These are phyloP conservation scores for Euwallacea similis DNA, from an alignment of 1,140 invertebrate species.

Conservation along the genomic window DNA sequence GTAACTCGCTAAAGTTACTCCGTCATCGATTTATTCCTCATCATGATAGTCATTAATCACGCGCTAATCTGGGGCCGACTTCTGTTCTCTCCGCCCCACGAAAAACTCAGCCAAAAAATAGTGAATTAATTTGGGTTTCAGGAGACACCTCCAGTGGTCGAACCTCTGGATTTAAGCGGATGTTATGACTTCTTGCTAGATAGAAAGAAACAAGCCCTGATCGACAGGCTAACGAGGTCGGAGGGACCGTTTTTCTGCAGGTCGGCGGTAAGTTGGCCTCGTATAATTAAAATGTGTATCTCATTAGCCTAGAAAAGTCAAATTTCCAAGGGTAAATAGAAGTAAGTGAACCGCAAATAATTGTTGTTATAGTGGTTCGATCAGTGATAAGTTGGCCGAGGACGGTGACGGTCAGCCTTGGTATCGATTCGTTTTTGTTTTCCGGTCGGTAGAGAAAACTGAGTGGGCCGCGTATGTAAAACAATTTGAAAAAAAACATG, in stretches of 20 bases:
- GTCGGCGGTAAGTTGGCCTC: slow-evolving; percentile 45
- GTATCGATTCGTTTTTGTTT: slow-evolving; percentile 2
- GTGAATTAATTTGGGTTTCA: slow-evolving; percentile 1
- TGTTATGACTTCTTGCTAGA: slow-evolving; percentile 47
- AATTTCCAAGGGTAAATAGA: no score
- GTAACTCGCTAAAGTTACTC: no score
- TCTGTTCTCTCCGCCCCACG: no score
- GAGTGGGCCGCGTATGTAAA: no score
- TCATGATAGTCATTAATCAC: no score
- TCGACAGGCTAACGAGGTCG: slow-evolving; percentile 43
- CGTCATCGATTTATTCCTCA: no score
- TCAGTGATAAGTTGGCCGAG: not conserved
- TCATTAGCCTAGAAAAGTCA: no score
- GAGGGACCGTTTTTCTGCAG: slow-evolving; percentile 45
- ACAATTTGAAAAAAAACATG: no score
- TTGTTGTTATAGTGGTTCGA: no score
- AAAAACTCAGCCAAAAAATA: not conserved
- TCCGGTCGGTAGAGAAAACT: not conserved
- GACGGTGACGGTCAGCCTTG: not conserved
- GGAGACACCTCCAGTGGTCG: slow-evolving; percentile 36
- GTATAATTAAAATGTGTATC: no score
- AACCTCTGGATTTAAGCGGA: slow-evolving; percentile 47
- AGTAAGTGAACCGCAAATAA: no score
- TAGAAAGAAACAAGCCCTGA: slow-evolving; percentile 45
- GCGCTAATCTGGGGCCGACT: no score